phyloP scores from a whole-genome alignment of 1,140 invertebrate species.

The Drosophila nannoptera region DNA sequence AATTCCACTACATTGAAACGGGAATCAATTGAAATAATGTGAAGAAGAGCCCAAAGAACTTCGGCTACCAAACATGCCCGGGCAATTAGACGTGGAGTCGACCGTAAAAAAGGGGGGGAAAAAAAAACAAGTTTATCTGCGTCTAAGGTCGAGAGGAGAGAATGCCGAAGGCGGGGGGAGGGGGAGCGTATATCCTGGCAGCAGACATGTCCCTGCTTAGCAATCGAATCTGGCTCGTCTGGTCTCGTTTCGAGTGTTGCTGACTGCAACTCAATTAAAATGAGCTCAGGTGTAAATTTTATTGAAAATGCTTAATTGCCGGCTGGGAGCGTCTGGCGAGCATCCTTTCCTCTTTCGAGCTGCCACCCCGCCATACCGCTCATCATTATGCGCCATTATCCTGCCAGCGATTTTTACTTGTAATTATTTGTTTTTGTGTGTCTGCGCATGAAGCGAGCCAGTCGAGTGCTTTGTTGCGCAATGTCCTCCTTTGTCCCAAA shows the following conservation, averaged over 20 bases:
- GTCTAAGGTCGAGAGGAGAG: neutral
- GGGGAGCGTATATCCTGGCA: conserved; percentile 15
- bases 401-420: conserved; percentile 73
- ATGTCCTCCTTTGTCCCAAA: conserved; percentile 50
- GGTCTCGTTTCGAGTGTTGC: conserved; percentile 60
- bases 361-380: conserved; percentile 15
- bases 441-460: conserved; percentile 53
- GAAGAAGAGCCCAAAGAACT: conserved; percentile 26
- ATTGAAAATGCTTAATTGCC: conserved; percentile 77
- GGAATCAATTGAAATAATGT: conserved; percentile 65
- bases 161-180: neutral
- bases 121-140: conserved; percentile 60
- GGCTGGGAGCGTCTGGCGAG: conserved; percentile 44
- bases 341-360: too few relatives aligned
- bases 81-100: conserved; percentile 69
- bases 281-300: conserved; percentile 78
- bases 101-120: conserved; percentile 34
- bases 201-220: conserved; percentile 27
- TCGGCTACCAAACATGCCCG: conserved; percentile 43
- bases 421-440: conserved; percentile 74
- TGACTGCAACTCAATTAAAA: conserved; percentile 75
- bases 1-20: conserved; percentile 76
- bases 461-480: conserved; percentile 52
- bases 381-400: conserved; percentile 69
- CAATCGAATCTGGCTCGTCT: conserved; percentile 33